Evolutionary conservation across 2,797 vertebrate genomes (phyloP), one percentile per base, ranked within the genome.

Genomic region (Galagoides demidoff): DNA sequence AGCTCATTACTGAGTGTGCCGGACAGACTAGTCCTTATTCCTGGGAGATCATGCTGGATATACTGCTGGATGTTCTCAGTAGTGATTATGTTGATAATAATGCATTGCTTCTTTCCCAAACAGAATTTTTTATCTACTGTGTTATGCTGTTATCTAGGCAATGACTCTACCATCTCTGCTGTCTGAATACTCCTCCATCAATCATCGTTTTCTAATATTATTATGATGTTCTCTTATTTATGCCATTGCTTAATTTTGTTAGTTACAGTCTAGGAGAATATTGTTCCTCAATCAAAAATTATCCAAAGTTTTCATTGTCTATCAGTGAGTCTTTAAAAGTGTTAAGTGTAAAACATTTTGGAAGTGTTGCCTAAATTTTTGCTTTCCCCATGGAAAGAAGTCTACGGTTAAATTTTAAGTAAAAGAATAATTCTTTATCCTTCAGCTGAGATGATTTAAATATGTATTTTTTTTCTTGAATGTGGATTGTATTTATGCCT

Each of bases 271-370:
- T 95, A 10, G 45, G 17, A 66, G 94, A 94, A 89, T 81, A 78
- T 29, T 81, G 7, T 77, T n/a, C n/a, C 83, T 92, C 73, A 95
- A 71, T 66, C 90, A 37, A 93, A 52, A 85, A 83, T 76, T 95
- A n/a, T 89, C 43, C 34, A 57, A 94, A 66, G 31, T 83, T 82
- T 94, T n/a, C 3, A 13, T 49, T 22, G 5, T 84, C 83, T 16
- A 74, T 81, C 37, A 81, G 9, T 88, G 63, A 82, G 10, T 77
- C 43, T 94, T 94, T 89, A 93, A 85, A 89, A 82, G 83, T 84
- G 37, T 90, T 86, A 79, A 94, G 31, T 82, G 25, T 94, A 49
- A 95, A 89, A 81, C 6, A 66, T 73, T 92, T 92, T 95, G 43
- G 61, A 96, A 95, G 8, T 96, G 17, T 85, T 77, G 20, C 59